Percentiles rank a stretch among this genome's conserved stretches.
These are phyloP conservation scores for Paraescarpia echinospica DNA, from an alignment of 1,140 invertebrate species.

Conservation along the genomic window DNA sequence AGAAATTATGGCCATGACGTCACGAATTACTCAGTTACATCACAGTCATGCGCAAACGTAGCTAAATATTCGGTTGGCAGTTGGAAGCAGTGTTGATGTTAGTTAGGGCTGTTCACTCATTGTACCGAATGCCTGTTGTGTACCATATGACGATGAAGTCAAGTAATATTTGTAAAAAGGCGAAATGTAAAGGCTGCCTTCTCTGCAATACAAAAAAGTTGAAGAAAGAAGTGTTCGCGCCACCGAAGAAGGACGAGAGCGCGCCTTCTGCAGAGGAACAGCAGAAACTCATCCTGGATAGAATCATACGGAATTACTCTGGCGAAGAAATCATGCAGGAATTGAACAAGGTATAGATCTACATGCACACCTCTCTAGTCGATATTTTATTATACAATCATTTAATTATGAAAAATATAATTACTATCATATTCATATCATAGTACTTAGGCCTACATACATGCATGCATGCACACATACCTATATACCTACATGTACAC, in stretches of 20 bases:
- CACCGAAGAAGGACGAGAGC: neutral
- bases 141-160: slow-evolving; percentile 5
- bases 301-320: slow-evolving; percentile 1
- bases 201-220: neutral
- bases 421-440: neutral
- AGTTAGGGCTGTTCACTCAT: neutral
- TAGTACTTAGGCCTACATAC: no score
- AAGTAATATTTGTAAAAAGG: neutral
- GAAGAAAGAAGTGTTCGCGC: neutral
- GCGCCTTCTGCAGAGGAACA: neutral
- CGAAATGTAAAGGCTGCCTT: neutral
- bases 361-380: neutral
- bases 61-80: neutral
- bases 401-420: neutral
- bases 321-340: neutral
- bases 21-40: slow-evolving; percentile 5
- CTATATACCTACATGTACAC: no score
- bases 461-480: no score
- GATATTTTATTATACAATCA: neutral
- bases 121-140: neutral
- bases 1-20: neutral
- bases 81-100: neutral
- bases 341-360: neutral
- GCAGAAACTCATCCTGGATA: neutral
- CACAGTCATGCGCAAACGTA: neutral